A percentile compares a stretch with the other conserved stretches of the same genome.
phyloP scores from a whole-genome alignment of 2,113 vertebrate genomes.

The Ahaetulla prasina region DNA sequence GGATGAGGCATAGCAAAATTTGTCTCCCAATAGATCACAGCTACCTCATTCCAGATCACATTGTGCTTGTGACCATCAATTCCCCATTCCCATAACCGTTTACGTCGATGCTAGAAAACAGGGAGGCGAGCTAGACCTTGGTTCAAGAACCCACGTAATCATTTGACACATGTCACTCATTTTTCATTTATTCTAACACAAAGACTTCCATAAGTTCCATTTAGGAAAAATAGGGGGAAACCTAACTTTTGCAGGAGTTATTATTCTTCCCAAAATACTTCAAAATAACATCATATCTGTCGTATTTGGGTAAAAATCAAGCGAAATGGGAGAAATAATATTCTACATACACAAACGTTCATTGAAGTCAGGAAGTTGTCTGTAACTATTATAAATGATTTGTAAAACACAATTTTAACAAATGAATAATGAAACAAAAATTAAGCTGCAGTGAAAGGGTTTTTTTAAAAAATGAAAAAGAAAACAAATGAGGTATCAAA shows the following conservation, averaged over 20 bases:
- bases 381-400: not conserved
- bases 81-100: not conserved
- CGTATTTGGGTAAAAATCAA: not conserved
- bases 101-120: not conserved
- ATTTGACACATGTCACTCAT: not conserved
- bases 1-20: not conserved
- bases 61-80: not conserved
- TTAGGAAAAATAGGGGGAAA: not conserved
- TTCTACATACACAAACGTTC: not conserved
- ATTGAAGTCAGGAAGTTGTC: not conserved
- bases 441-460: not conserved
- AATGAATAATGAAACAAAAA: not conserved
- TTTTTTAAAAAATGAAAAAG: not conserved
- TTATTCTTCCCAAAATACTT: not conserved
- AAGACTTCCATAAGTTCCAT: not conserved
- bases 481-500: not conserved
- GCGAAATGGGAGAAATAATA: not conserved
- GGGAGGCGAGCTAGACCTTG: not conserved
- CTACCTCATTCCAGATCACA: not conserved
- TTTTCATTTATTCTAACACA: not conserved
- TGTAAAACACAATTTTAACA: not conserved
- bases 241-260: not conserved
- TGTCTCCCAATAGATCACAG: not conserved
- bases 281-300: not conserved
- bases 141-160: not conserved